Conservation (phyloP, 2,113 vertebrate genomes). For the Halcyon senegalensis region DNA sequence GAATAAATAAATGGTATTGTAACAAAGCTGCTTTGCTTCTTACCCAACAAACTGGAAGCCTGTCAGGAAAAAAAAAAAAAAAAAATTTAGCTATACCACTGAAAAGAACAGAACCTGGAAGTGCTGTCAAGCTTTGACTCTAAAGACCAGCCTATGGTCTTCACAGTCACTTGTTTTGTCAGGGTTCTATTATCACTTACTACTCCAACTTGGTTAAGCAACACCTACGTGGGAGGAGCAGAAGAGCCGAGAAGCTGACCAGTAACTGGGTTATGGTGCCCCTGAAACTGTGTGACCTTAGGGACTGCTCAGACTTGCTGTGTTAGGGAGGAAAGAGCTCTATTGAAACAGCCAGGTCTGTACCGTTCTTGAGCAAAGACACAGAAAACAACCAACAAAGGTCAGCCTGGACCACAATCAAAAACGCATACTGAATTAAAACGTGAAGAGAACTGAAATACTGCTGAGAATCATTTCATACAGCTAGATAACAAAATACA, state of each 20-base stretch:
- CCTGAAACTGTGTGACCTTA: neutral
- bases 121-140: neutral
- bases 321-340: neutral
- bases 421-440: neutral
- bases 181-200: neutral
- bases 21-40: neutral
- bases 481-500: neutral
- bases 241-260: neutral
- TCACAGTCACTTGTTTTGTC: neutral
- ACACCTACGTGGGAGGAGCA: neutral
- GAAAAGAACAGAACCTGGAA: neutral
- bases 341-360: neutral
- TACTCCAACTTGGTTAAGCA: neutral
- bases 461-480: neutral
- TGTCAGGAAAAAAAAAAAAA: neutral
- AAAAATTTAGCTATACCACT: neutral
- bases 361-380: neutral
- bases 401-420: neutral
- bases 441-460: neutral
- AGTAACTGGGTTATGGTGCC: rapidly evolving
- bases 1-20: neutral
- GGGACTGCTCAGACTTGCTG: neutral
- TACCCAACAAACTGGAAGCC: neutral
- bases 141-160: neutral
- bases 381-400: neutral